Evolutionary conservation across 1,140 invertebrate species (phyloP).

Genomic region (Archivesica marissinica): DNA sequence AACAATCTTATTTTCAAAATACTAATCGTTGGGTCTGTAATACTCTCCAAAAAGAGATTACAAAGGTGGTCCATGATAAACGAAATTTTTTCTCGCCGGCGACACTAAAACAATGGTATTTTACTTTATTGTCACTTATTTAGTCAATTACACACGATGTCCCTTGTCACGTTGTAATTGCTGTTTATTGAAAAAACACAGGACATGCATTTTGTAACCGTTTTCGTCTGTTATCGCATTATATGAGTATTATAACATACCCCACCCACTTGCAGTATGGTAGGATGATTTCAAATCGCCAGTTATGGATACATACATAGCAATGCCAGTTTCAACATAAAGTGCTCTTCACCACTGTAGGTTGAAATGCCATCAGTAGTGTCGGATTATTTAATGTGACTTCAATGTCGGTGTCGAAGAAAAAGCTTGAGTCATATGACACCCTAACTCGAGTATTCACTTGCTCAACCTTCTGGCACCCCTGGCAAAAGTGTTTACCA

Average conservation of each 20-base stretch:
- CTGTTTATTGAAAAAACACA: background rate
- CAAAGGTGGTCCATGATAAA: background rate
- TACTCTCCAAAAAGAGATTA: background rate
- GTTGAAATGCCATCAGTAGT: too few relatives aligned
- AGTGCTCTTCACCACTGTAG: too few relatives aligned
- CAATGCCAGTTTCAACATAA: too few relatives aligned
- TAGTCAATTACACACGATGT: background rate
- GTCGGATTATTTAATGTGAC: too few relatives aligned
- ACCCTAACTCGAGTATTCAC: too few relatives aligned
- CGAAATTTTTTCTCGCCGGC: background rate
- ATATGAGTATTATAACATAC: background rate
- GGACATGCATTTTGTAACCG: background rate
- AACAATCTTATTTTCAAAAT: background rate
- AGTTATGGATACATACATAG: too few relatives aligned
- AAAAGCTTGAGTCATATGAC: too few relatives aligned
- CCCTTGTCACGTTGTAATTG: background rate
- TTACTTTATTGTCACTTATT: background rate
- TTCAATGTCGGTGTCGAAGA: too few relatives aligned
- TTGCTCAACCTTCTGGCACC: too few relatives aligned
- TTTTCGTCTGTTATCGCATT: background rate
- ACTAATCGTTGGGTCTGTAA: background rate
- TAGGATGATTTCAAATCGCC: too few relatives aligned
- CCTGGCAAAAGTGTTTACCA: too few relatives aligned
- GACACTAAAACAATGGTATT: constrained; percentile 19
- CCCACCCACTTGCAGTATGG: background rate